Evolutionary conservation across 2,797 vertebrate species (phyloP), one percentile per base, ranked within the genome.

Genomic region (Enteromius radiatus): DNA sequence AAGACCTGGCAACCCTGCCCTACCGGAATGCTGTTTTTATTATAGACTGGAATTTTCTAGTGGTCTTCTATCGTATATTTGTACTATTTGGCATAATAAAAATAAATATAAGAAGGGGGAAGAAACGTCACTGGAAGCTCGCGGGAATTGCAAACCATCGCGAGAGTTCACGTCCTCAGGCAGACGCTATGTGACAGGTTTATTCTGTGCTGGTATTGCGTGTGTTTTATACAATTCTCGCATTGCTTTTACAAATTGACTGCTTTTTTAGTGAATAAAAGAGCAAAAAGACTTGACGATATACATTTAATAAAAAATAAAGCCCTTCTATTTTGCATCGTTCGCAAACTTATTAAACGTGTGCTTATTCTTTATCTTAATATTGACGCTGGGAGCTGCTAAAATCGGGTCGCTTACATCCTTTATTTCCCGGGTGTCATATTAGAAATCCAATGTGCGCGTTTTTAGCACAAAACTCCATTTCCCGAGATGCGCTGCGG

Each of bases 401-500:
- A 5, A 12, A 28, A 61, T 14, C 23, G 45, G 7, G 10, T 36
- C 11, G 43, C 4, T 23, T 3, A 14, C 1, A 52, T 36, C 1
- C 8, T 23, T 52, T 52, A 17, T 33, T 21, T 14, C 65, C 70
- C 26, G 64, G 8, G 71, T 77, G 79, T 77, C 68, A 52, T 85
- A 26, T 47, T 15, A n/a, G 17, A 6, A 6, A 0, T 10, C 3
- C 3, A 8, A 33, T 5, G 0, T 43, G 19, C 14, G 59, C 9
- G 5, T 31, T 4, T 2, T 5, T 1, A 4, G 12, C 11, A n/a
- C 8, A 12, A 56, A 80, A 86, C 82, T 74, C 23, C 33, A 73
- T 76, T 79, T 82, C 80, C 86, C 84, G n/a, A 1, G 8, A 80
- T 10, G 70, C 56, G 0, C 41, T 17, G 70, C 69, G 28, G 61